Conservation (phyloP, 2,797 vertebrate genomes). For the Muscicapa comitata region DNA sequence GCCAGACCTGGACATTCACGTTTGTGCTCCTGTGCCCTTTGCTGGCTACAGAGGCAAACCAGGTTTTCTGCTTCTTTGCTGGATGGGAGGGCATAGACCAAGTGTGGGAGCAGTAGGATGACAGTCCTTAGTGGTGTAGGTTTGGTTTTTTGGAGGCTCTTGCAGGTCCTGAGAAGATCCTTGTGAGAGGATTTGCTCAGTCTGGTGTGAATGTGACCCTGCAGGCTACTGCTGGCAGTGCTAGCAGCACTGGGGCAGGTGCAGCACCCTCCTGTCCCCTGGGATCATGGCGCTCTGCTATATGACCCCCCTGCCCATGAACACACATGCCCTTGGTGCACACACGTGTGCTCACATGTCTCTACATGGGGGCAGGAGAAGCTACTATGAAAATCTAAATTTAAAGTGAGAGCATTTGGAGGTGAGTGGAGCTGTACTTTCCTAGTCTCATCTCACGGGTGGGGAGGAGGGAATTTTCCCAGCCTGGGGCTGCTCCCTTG, state of each 20-base stretch:
- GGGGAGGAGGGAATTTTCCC: neutral
- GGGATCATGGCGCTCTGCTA: neutral
- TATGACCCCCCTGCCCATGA: neutral
- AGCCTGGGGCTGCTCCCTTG: neutral
- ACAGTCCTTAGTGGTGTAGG: neutral
- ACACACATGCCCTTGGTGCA: fast-evolving
- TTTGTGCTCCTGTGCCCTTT: neutral
- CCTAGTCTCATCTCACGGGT: fast-evolving
- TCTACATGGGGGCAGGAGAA: neutral
- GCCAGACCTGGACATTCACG: neutral
- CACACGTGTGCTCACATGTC: fast-evolving
- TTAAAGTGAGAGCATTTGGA: neutral
- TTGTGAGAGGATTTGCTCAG: neutral
- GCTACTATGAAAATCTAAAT: neutral
- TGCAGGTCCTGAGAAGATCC: neutral
- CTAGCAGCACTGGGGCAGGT: neutral
- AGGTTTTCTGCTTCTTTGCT: neutral
- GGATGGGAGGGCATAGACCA: neutral
- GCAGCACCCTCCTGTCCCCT: neutral
- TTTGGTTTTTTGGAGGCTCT: neutral
- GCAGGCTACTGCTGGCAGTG: neutral
- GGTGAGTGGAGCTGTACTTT: neutral
- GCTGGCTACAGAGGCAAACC: fast-evolving
- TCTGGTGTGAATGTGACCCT: neutral
- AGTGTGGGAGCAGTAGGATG: neutral